These are phyloP conservation scores for Diuraphis noxia DNA, from an alignment of 1,140 invertebrate genomes.

Conservation along the genomic window DNA sequence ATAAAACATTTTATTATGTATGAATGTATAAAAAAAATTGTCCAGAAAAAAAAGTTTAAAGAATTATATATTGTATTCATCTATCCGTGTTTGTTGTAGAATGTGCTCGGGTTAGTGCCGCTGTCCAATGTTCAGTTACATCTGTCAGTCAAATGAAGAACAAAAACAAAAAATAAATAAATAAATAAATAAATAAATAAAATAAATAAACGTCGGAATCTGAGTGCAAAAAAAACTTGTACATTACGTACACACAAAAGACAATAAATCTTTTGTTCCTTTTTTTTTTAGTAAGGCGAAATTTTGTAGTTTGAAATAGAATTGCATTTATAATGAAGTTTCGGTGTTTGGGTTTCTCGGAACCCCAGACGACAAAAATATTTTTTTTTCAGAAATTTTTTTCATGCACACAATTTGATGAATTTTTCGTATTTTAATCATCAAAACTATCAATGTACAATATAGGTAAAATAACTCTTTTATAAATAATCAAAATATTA, in stretches of 20 bases:
- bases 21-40: conserved; percentile 39
- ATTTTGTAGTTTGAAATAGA: conserved; percentile 46
- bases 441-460: background rate
- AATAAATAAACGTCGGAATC: conserved; percentile 52
- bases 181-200: conserved; percentile 43
- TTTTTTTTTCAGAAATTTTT: background rate
- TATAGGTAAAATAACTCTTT: background rate
- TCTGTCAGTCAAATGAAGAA: conserved; percentile 52
- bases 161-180: conserved; percentile 37
- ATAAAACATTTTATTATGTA: conserved; percentile 46
- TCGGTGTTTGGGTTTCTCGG: conserved; percentile 41
- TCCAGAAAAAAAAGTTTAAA: conserved; percentile 35
- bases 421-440: conserved; percentile 38
- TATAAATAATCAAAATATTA: background rate
- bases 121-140: conserved; percentile 52
- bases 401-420: background rate
- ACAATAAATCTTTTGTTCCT: conserved; percentile 48
- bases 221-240: conserved; percentile 44
- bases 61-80: conserved; percentile 53
- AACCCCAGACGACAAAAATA: conserved; percentile 28
- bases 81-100: conserved; percentile 53
- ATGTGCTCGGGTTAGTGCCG: conserved; percentile 52
- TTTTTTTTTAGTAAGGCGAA: conserved; percentile 47
- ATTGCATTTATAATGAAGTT: conserved; percentile 48
- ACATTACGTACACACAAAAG: conserved; percentile 53